Evolutionary conservation across 35 echinoderm and acorn worm species (phyloP), one percentile per base, ranked within the genome.

Genomic region (Apostichopus japonicus): DNA sequence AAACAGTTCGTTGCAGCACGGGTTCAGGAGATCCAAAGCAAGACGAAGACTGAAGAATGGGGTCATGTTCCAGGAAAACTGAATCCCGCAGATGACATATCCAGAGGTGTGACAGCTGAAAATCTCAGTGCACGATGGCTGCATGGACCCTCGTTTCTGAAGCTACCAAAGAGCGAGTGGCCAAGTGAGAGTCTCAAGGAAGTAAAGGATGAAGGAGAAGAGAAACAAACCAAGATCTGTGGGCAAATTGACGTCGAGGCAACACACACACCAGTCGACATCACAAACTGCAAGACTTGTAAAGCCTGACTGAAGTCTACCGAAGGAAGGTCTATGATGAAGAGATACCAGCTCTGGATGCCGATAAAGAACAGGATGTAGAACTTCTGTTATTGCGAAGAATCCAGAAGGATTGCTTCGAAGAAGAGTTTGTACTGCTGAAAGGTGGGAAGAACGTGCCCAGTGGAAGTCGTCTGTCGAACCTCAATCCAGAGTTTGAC

Each of bases 1-100:
- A 92, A 92, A 71, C 91, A 61, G 58, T 92, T 92, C 62, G 91
- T 92, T 10, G 83, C 92, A 90, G 16, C 58, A 56, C 15, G 76
- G 24, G 54, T 92, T 6, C 5, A 14, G 6, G 92, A 93, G 82
- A 93, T 93, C 10, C 92, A 93, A 67, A 88, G 23, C 10, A 55
- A 84, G 5, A 80, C 77, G 56, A 53, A 77, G 11, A 6, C 54
- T 13, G 65, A 52, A 0, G 14, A 87, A 72, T 93, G 57, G 55
- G 22, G 58, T 4, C 52, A 81, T 84, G 63, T 93, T 11, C 79
- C 79, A 8, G 82, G 61, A 54, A 56, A 52, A 10, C 10, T 17
- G 6, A 88, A 87, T 73, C 82, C 92, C 0, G 81, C 83, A 4
- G 92, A 93, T 72, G 59, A 87, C 23, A 10, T 88, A 13, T 86